Evolutionary conservation across 2,888 invertebrate species (phyloP), one percentile per base, ranked within the genome.

Genomic region (Drosophila nr. medialis): DNA sequence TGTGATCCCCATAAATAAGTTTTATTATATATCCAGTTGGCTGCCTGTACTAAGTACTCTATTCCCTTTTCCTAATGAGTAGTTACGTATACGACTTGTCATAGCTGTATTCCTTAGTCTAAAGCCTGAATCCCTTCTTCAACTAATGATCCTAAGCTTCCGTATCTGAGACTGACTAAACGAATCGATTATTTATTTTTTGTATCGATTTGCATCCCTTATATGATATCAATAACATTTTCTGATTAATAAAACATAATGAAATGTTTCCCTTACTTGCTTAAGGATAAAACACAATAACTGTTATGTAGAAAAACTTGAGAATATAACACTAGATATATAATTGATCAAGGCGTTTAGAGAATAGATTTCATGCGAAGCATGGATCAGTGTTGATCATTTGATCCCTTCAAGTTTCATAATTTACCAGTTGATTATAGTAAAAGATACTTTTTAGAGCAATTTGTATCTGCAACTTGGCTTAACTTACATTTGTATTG

Each of bases 401-500:
- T 18, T 10, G 10, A 24, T 34, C 5, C 5, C 0, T 0, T 10
- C 10, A 24, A 8, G 8, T 24, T 8, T 45, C 24, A 2, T 24
- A 24, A 24, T 15, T 11, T 18, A 29, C 1, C 10, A 10, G 7
- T 11, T 8, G 13, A 51, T 51, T 21, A 40, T 7, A 15, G 1
- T 15, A 11, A 36, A 15, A 30, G 21, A 30, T 53, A 30, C 18
- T 29, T 53, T 40, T 18, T 2, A 7, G 2, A 13, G 18, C 15
- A 49, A 49, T n/a, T 49, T 34, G n/a, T 58, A 34, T 48, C 4
- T 48, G 30, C 3, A 30, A 24, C 10, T 30, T 21, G 15, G 18
- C 0, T 32, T 4, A 34, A 70, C 71, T 72, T 70, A 72, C 71
- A 36, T 70, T 72, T 59, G 8, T 50, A n/a, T 50, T 36, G 24